Evolutionary conservation across 2,888 invertebrate species (phyloP).

Genomic region (Ommatoiulus sabulosus): DNA sequence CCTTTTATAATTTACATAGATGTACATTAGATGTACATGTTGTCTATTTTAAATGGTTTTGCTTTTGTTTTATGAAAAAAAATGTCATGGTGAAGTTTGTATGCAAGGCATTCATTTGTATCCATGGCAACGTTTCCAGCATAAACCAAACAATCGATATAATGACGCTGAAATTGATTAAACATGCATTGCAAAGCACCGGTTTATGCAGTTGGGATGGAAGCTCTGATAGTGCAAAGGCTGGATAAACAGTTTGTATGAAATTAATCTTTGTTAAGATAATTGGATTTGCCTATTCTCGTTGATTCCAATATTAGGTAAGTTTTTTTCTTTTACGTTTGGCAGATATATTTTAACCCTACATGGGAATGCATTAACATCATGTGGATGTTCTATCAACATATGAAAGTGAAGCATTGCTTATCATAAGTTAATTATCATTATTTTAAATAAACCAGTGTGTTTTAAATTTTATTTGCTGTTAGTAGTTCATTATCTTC

Average conservation of each 20-base stretch:
- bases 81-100: background rate
- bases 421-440: too few species aligned
- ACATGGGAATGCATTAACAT: too few species aligned
- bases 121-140: constrained; percentile 12
- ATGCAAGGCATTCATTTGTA: background rate
- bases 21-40: background rate
- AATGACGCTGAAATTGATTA: background rate
- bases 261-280: background rate
- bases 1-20: too few species aligned
- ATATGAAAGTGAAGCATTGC: too few species aligned
- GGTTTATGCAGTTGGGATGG: background rate
- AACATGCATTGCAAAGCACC: background rate
- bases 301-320: background rate
- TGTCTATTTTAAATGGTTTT: background rate
- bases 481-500: too few species aligned
- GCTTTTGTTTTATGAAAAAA: background rate
- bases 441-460: too few species aligned
- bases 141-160: constrained; percentile 10
- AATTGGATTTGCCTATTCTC: background rate
- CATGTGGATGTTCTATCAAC: too few species aligned
- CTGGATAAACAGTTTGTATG: background rate
- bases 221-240: background rate
- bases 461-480: too few species aligned
- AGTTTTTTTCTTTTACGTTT: background rate
- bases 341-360: background rate